Conservation (phyloP, 1,140 invertebrate species). For the Brachionus rubens region DNA sequence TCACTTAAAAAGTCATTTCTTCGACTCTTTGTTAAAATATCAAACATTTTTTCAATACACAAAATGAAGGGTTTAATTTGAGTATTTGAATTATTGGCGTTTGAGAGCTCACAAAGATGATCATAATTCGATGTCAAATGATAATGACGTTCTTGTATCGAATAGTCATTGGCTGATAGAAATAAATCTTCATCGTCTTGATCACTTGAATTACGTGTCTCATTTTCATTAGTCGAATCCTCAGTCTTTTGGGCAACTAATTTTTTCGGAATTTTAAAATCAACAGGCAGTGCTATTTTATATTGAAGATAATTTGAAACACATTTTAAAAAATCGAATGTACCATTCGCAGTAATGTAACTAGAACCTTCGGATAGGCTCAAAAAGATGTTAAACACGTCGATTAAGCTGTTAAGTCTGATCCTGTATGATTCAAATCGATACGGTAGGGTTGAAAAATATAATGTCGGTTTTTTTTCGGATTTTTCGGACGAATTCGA, state of each 20-base stretch:
- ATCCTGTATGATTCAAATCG: constrained; percentile 27
- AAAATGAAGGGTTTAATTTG: not conserved
- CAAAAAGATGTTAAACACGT: constrained; percentile 2
- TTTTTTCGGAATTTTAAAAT: not conserved
- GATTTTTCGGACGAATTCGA: not conserved
- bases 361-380: not conserved
- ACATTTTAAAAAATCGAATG: constrained; percentile 31
- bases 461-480: not conserved
- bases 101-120: not conserved
- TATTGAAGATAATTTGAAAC: constrained; percentile 19
- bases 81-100: not conserved
- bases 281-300: not conserved
- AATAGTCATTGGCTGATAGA: constrained; percentile 12
- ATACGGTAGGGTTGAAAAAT: not conserved
- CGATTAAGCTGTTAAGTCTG: not conserved
- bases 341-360: not conserved
- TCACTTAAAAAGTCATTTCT: not conserved
- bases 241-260: not conserved
- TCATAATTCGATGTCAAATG: constrained; percentile 25
- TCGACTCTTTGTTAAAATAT: not conserved
- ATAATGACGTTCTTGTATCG: constrained; percentile 34
- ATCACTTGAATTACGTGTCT: not conserved
- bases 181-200: constrained; percentile 20
- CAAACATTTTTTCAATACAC: constrained; percentile 7
- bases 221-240: not conserved